These are phyloP conservation scores for Platysteira castanea DNA, from an alignment of 2,113 vertebrate species.

Conservation along the genomic window DNA sequence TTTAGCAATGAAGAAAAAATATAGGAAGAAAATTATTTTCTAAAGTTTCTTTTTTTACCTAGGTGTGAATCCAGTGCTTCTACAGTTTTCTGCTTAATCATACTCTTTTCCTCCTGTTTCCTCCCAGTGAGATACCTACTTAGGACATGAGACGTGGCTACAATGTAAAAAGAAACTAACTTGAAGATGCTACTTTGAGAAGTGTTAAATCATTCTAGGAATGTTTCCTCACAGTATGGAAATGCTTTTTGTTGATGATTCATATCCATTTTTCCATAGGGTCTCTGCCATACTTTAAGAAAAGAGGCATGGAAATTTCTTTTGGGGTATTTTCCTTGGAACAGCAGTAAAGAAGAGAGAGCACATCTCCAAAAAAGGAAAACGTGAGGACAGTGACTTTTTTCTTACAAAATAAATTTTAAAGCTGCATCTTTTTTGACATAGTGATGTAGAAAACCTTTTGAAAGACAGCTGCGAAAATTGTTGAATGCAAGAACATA, in stretches of 20 bases:
- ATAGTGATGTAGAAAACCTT: background rate
- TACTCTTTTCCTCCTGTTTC: background rate
- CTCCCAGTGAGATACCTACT: background rate
- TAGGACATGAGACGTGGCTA: background rate
- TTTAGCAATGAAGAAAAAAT: background rate
- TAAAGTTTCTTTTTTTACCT: background rate
- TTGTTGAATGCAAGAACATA: background rate
- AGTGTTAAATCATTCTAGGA: background rate
- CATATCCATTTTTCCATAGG: conserved; percentile 70
- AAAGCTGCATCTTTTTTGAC: background rate
- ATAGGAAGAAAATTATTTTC: background rate
- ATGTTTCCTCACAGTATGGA: background rate
- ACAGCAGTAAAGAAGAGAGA: conserved; percentile 89
- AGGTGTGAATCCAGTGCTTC: background rate
- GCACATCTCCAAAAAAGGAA: conserved; percentile 83
- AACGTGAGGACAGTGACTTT: conserved; percentile 74
- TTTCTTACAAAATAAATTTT: background rate
- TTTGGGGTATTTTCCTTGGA: conserved; percentile 90
- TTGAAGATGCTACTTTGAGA: background rate
- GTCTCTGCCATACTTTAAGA: conserved; percentile 86
- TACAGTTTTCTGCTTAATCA: background rate
- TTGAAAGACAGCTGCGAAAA: background rate
- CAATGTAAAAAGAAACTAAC: background rate
- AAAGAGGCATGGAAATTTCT: conserved; percentile 95
- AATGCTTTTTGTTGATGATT: background rate